phyloP scores from a whole-genome alignment of 2,888 invertebrate species.

The Polyommatus iphigenia region DNA sequence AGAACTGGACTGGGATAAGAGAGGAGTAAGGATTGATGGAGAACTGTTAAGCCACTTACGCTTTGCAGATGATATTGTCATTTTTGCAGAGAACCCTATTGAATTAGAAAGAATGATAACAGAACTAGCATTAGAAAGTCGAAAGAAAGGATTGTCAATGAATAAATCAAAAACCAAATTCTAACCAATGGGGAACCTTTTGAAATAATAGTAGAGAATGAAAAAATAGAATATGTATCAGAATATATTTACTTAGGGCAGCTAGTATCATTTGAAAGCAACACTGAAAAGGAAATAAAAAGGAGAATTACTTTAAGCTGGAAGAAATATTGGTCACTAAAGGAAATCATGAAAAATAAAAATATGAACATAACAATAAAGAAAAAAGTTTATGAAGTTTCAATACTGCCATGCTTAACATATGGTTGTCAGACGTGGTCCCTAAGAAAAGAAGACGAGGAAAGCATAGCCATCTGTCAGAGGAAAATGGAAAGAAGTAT shows the following conservation, averaged over 20 bases:
- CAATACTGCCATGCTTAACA: conserved; percentile 19
- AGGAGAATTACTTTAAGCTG: conserved; percentile 27
- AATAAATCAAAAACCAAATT: conserved; percentile 29
- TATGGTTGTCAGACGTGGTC: conserved; percentile 10
- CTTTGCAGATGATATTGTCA: background rate
- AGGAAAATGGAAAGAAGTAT: conserved; percentile 31
- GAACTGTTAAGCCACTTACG: background rate
- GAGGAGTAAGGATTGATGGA: conserved; percentile 1
- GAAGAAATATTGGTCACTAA: conserved; percentile 19
- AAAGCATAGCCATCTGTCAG: background rate
- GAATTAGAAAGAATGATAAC: background rate
- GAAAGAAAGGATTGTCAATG: background rate
- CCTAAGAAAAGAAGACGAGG: background rate
- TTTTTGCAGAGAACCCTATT: background rate
- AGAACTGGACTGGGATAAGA: conserved; percentile 2
- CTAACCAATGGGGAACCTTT: conserved; percentile 14
- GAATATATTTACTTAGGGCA: conserved; percentile 31
- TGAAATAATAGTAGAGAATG: conserved; percentile 11
- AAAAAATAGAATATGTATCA: conserved; percentile 3
- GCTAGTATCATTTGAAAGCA: conserved; percentile 32
- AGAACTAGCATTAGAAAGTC: background rate
- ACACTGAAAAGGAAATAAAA: conserved; percentile 33
- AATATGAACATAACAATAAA: conserved; percentile 18
- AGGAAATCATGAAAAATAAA: conserved; percentile 28
- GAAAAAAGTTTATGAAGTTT: conserved; percentile 23